Evolutionary conservation across 2,888 invertebrate genomes (phyloP).

Genomic region (Drosophila greeni): DNA sequence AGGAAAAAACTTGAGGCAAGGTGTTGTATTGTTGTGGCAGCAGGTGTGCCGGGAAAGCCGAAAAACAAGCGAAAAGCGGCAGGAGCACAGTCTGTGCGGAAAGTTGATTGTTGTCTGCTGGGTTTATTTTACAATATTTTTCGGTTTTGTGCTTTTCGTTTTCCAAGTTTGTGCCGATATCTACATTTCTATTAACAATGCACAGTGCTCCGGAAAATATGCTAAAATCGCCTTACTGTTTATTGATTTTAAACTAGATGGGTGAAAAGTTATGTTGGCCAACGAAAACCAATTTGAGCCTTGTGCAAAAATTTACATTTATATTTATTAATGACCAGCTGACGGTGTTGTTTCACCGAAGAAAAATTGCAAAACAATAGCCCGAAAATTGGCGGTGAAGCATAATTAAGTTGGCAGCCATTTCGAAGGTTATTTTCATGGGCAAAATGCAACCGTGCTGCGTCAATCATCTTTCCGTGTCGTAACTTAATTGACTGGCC

Average conservation of each 20-base stretch:
- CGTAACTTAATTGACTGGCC: constrained; percentile 51
- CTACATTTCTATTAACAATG: constrained; percentile 38
- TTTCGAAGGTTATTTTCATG: constrained; percentile 1
- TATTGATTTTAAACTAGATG: constrained; percentile 37
- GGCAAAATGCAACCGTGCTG: neutral
- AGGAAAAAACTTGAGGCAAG: constrained; percentile 51
- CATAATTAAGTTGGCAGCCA: neutral
- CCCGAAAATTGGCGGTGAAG: neutral
- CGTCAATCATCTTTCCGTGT: neutral
- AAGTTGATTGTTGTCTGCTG: constrained; percentile 61
- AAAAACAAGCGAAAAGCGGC: constrained; percentile 40
- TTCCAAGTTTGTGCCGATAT: constrained; percentile 13
- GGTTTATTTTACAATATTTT: constrained; percentile 48
- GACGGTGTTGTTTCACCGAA: neutral
- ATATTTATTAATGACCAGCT: neutral
- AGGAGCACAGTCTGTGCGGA: constrained; percentile 49
- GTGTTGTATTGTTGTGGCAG: constrained; percentile 50
- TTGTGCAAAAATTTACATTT: constrained; percentile 10
- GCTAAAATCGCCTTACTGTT: constrained; percentile 26
- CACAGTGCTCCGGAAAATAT: constrained; percentile 30
- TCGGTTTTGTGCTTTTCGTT: constrained; percentile 16
- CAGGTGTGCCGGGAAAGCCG: constrained; percentile 52
- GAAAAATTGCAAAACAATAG: neutral
- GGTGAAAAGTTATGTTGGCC: constrained; percentile 18
- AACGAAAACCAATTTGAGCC: constrained; percentile 4